Percentiles rank a stretch among this genome's conserved stretches.
phyloP scores from a whole-genome alignment of 2,888 invertebrate species.

The Cephus rjabovi region DNA sequence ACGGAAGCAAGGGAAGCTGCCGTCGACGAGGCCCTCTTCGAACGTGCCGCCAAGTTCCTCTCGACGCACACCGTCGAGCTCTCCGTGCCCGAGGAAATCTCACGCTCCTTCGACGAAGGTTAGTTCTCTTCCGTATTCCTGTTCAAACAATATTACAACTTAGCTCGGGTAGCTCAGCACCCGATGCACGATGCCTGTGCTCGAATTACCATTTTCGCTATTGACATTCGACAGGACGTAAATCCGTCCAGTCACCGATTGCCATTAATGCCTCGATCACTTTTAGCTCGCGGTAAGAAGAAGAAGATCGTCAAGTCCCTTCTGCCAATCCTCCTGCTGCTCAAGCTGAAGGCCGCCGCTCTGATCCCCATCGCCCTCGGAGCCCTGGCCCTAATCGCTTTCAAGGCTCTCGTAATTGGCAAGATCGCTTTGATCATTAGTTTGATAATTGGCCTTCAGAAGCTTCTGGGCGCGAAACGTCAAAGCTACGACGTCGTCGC shows the following conservation, averaged over 20 bases:
- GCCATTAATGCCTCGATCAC: not conserved
- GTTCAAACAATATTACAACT: not conserved
- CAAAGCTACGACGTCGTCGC: conserved; percentile 77
- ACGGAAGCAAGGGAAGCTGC: conserved; percentile 78
- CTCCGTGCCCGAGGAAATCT: conserved; percentile 82
- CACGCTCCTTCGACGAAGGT: conserved; percentile 88
- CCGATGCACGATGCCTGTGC: not conserved
- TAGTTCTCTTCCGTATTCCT: conserved; percentile 52
- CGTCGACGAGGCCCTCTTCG: conserved; percentile 79
- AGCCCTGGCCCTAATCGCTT: conserved; percentile 80
- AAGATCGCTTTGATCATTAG: conserved; percentile 86
- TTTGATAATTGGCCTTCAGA: conserved; percentile 82
- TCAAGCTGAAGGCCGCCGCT: conserved; percentile 84
- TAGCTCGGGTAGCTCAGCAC: no score
- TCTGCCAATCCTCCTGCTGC: conserved; percentile 78
- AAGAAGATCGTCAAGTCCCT: conserved; percentile 84
- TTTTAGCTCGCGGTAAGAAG: conserved; percentile 75
- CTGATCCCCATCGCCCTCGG: conserved; percentile 83
- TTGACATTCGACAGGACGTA: no score
- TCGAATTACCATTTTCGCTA: not conserved
- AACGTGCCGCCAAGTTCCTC: conserved; percentile 80
- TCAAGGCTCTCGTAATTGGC: conserved; percentile 86
- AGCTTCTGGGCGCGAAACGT: conserved; percentile 78
- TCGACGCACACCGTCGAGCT: conserved; percentile 84
- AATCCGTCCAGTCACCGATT: not conserved